Conservation (phyloP, 2,113 vertebrate species). For the Tyto alba region DNA sequence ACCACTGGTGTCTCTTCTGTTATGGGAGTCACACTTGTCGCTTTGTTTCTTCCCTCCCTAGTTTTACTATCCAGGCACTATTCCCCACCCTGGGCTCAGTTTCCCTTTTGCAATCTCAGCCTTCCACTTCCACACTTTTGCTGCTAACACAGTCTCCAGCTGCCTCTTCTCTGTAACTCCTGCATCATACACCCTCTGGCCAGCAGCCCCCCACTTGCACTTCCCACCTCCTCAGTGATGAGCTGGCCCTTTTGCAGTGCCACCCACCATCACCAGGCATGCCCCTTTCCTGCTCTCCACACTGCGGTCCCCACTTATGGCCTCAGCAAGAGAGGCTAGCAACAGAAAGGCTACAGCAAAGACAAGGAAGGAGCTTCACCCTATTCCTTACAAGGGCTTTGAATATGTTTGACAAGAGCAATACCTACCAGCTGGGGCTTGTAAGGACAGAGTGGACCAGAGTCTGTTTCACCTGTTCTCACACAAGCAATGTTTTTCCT, state of each 20-base stretch:
- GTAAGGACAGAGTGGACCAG: background rate
- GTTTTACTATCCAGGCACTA: background rate
- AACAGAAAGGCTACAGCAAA: background rate
- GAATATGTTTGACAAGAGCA: background rate
- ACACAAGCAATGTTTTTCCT: background rate
- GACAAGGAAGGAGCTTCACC: background rate
- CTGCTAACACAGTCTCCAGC: fast-evolving
- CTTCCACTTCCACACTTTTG: background rate
- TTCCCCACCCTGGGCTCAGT: background rate
- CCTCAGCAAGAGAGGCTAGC: fast-evolving
- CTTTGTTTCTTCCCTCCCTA: background rate
- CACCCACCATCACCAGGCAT: fast-evolving
- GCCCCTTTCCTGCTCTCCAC: fast-evolving
- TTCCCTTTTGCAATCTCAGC: background rate
- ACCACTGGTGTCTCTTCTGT: background rate
- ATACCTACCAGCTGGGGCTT: background rate
- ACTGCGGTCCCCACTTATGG: fast-evolving
- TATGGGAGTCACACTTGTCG: background rate
- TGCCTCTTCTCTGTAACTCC: background rate
- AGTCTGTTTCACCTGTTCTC: background rate
- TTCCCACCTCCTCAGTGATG: background rate
- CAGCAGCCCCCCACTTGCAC: background rate
- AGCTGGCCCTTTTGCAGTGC: fast-evolving
- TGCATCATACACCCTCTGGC: fast-evolving
- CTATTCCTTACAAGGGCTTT: fast-evolving